Evolutionary conservation across 1,140 invertebrate genomes (phyloP).

Genomic region (Platyura marginata): DNA sequence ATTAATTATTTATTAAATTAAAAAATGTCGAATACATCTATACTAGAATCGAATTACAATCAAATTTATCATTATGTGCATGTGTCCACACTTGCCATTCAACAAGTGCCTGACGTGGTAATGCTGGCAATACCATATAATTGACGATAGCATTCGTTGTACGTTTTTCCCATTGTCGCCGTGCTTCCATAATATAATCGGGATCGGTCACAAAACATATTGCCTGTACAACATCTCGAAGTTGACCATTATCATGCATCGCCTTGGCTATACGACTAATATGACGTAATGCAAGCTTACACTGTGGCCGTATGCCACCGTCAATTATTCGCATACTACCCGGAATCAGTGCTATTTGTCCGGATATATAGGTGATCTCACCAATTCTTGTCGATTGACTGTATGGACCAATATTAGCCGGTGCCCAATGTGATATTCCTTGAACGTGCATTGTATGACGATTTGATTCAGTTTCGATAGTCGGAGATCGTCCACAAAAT

Average conservation of each 20-base stretch:
- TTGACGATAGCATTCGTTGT: slow-evolving; percentile 76
- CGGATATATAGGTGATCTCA: slow-evolving; percentile 70
- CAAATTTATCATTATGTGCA: slow-evolving; percentile 65
- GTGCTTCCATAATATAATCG: slow-evolving; percentile 46
- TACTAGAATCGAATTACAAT: slow-evolving; percentile 47
- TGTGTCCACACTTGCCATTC: slow-evolving; percentile 88
- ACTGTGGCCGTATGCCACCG: slow-evolving; percentile 57
- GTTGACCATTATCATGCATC: slow-evolving; percentile 49
- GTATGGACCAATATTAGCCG: slow-evolving; percentile 89
- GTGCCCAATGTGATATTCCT: slow-evolving; percentile 48
- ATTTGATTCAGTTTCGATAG: slow-evolving; percentile 5
- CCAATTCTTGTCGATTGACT: slow-evolving; percentile 76
- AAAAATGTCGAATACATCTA: neutral
- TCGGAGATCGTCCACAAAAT: slow-evolving; percentile 25
- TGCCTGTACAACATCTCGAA: slow-evolving; percentile 64
- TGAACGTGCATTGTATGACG: slow-evolving; percentile 65
- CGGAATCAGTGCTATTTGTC: slow-evolving; percentile 79
- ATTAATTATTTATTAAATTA: neutral
- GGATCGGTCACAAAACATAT: slow-evolving; percentile 63
- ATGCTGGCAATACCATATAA: slow-evolving; percentile 60
- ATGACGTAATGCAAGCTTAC: slow-evolving; percentile 64
- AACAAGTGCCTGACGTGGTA: slow-evolving; percentile 63
- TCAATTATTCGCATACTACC: slow-evolving; percentile 53
- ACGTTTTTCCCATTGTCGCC: slow-evolving; percentile 59
- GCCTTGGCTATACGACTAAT: slow-evolving; percentile 61